Evolutionary conservation across 2,888 invertebrate genomes (phyloP).

Genomic region (Acronicta aceris): DNA sequence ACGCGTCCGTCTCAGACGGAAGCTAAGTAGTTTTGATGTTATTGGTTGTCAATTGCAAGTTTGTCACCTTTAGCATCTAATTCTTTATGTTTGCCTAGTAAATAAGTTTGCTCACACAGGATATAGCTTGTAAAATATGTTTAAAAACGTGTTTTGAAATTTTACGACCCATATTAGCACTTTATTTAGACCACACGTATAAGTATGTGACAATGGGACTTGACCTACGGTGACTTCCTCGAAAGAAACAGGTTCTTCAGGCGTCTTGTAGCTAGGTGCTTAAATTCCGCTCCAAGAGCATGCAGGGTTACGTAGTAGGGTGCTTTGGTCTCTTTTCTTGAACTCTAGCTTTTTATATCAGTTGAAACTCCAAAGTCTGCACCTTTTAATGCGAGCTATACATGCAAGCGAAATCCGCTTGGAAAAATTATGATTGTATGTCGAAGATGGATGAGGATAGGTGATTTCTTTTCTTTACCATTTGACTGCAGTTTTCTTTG

Average conservation of each 20-base stretch:
- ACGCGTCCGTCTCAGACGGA: background rate
- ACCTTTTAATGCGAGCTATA: too few relatives aligned
- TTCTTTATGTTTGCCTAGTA: background rate
- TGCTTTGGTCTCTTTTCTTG: too few relatives aligned
- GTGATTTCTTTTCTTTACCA: too few relatives aligned
- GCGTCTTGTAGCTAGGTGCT: background rate
- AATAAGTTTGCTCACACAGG: slow-evolving; percentile 1
- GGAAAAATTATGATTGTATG: too few relatives aligned
- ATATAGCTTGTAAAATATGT: background rate
- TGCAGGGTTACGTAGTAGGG: too few relatives aligned
- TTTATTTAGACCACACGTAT: background rate
- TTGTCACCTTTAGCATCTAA: background rate
- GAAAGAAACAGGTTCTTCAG: background rate
- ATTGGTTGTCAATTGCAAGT: slow-evolving; percentile 2
- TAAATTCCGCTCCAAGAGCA: background rate
- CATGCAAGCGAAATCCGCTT: too few relatives aligned
- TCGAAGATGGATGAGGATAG: too few relatives aligned
- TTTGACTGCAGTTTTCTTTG: too few relatives aligned
- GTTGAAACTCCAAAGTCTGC: too few relatives aligned
- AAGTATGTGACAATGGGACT: background rate
- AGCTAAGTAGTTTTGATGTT: too few relatives aligned
- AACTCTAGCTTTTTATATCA: too few relatives aligned
- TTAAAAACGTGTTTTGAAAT: background rate
- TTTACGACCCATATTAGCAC: slow-evolving; percentile 1
- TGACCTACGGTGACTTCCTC: background rate